Evolutionary conservation across 2,797 vertebrate species (phyloP), one percentile per base, ranked within the genome.

Genomic region (Nothura maculosa): DNA sequence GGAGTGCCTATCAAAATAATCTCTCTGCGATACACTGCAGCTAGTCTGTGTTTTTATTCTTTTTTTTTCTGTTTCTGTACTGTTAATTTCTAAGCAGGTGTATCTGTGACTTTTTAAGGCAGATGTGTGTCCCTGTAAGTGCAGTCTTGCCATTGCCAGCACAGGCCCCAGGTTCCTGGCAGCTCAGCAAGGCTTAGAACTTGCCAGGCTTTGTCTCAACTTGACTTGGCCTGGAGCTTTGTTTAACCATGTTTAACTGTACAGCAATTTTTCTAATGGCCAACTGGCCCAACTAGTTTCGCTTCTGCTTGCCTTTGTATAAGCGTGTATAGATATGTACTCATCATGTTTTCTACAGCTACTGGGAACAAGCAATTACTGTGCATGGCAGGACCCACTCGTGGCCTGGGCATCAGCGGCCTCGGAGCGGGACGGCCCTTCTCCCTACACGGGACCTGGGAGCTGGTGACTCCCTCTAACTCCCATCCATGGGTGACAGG

Each of bases 391-490:
- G 50, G 54, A 60, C 6, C 1, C 12, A 8, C 62, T 66, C 85
- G 57, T 74, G 81, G 45, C 13, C 9, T 15, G 47, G 9, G 34
- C 3, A 40, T n/a, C 7, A 18, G 43, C 6, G 17, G 22, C 47
- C 47, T 48, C 47, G 22, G 22, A 48, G 47, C 47, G 12, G 47
- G 22, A 25, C 10, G 47, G 22, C 47, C 12, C 17, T 60, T 81
- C 28, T 69, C 12, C 27, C 32, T 18, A 19, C 40, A 10, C 11
- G 17, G 18, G 50, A 20, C 0, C 2, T 24, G 36, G 40, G 68
- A 77, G 0, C 0, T 0, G 5, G 6, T 61, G n/a, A 5, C 60
- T 87, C 34, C 0, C 50, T 60, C 1, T 32, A 20, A n/a, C 12
- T 28, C 9, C 16, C 13, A 82, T 19, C 32, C 27, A 10, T 43